A percentile compares a stretch with the other conserved stretches of the same genome.
These are phyloP conservation scores for Aramus guarauna DNA, from an alignment of 2,113 vertebrate genomes.

Conservation along the genomic window DNA sequence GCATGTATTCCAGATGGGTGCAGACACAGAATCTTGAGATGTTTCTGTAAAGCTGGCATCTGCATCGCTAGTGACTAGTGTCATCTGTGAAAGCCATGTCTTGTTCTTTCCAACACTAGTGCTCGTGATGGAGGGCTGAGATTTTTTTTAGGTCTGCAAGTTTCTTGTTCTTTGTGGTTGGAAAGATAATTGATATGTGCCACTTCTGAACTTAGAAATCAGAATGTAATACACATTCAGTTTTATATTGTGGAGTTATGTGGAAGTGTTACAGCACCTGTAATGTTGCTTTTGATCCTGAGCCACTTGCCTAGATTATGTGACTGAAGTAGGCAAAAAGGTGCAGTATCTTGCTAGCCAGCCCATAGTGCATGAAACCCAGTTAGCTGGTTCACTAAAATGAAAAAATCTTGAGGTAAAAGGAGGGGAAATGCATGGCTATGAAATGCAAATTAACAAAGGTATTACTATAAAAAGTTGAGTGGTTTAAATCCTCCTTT, in stretches of 20 bases:
- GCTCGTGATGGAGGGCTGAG: not conserved
- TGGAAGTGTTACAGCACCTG: not conserved
- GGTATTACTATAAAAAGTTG: not conserved
- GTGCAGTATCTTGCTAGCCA: not conserved
- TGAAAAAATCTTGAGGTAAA: not conserved
- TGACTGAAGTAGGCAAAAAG: not conserved
- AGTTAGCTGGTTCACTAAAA: not conserved
- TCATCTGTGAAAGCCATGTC: not conserved
- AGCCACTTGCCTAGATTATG: not conserved
- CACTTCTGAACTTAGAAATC: not conserved
- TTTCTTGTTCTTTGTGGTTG: not conserved
- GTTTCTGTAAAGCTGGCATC: not conserved
- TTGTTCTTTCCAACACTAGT: not conserved
- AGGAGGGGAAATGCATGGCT: not conserved
- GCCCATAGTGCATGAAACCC: not conserved
- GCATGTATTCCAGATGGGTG: not conserved
- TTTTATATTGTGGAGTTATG: not conserved
- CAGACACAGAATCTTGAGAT: not conserved
- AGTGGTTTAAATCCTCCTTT: not conserved
- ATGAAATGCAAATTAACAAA: not conserved
- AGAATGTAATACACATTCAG: not conserved
- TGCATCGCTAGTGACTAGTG: not conserved
- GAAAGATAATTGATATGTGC: fast-evolving
- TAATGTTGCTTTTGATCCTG: not conserved
- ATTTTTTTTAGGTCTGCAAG: not conserved